Percentiles rank a stretch among this genome's conserved stretches.
These are phyloP conservation scores for Spinibarbus caldwelli DNA, from an alignment of 2,797 vertebrate genomes.

Conservation along the genomic window DNA sequence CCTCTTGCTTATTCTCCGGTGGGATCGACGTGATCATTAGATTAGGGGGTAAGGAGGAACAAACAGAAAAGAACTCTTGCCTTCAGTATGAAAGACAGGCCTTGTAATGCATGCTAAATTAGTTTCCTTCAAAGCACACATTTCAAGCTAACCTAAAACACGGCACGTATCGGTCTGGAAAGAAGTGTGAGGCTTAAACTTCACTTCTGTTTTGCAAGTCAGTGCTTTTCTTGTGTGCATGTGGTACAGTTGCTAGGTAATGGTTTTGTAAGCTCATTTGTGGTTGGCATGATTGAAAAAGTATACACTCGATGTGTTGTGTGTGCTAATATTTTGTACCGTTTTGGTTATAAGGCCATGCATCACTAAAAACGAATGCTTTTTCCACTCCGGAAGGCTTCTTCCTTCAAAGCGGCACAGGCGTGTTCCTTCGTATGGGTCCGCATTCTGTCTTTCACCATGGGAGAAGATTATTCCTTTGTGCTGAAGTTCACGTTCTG, in stretches of 20 bases:
- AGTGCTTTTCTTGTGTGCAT: neutral
- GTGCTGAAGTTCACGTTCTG: constrained; percentile 45
- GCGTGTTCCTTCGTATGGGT: constrained; percentile 26
- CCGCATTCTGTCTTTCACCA: constrained; percentile 37
- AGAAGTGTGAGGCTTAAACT: neutral
- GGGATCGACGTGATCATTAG: constrained; percentile 51
- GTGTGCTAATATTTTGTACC: constrained; percentile 1
- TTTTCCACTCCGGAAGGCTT: neutral
- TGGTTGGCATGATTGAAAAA: neutral
- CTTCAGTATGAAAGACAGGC: constrained; percentile 36
- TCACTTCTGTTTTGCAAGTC: constrained; percentile 1
- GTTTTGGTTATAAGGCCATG: neutral
- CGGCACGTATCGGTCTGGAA: constrained; percentile 2
- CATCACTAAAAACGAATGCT: neutral
- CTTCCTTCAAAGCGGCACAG: constrained; percentile 21
- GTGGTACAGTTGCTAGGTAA: neutral
- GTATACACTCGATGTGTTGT: neutral
- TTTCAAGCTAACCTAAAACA: constrained; percentile 3
- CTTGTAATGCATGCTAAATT: constrained; percentile 53
- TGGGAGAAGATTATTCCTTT: constrained; percentile 47
- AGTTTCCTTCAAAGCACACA: constrained; percentile 22
- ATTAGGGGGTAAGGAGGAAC: constrained; percentile 39
- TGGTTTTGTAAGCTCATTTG: constrained; percentile 18
- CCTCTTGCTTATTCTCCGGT: constrained; percentile 48
- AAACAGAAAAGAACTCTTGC: constrained; percentile 41